These are phyloP conservation scores for Pterocles burchelli DNA, from an alignment of 2,113 vertebrate genomes.

Conservation along the genomic window DNA sequence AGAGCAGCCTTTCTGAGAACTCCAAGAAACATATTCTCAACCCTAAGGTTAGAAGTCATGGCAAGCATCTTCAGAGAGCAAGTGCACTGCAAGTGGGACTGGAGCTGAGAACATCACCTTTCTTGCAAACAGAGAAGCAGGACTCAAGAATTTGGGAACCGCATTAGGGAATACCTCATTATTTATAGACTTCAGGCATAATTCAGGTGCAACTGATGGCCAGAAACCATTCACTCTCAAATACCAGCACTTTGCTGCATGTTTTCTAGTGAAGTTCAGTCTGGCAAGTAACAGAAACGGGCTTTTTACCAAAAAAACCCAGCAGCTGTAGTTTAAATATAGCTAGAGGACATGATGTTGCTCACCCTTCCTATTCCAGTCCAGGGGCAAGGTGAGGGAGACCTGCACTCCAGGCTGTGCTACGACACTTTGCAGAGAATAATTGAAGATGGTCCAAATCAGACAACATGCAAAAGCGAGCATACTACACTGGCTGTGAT, in stretches of 20 bases:
- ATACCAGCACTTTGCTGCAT: not conserved
- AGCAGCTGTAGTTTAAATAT: not conserved
- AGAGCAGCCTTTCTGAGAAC: not conserved
- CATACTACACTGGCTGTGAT: not conserved
- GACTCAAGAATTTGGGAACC: not conserved
- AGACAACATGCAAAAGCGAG: not conserved
- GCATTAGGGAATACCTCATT: not conserved
- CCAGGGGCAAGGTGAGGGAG: not conserved
- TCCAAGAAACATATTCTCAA: not conserved
- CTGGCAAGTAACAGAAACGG: not conserved
- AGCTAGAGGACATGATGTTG: not conserved
- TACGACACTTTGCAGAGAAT: not conserved
- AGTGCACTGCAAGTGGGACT: accelerated
- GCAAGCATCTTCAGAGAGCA: not conserved
- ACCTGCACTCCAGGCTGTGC: not conserved
- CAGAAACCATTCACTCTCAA: not conserved
- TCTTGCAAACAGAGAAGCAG: not conserved
- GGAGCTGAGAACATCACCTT: not conserved
- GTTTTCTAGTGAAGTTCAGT: not conserved
- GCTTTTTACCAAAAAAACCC: not conserved
- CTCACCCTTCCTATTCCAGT: not conserved
- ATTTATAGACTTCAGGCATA: not conserved
- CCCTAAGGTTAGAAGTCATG: not conserved
- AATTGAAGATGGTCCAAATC: not conserved
- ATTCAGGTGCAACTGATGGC: not conserved